Conservation (phyloP, 2,797 vertebrate genomes). For the Oophaga sylvatica region DNA sequence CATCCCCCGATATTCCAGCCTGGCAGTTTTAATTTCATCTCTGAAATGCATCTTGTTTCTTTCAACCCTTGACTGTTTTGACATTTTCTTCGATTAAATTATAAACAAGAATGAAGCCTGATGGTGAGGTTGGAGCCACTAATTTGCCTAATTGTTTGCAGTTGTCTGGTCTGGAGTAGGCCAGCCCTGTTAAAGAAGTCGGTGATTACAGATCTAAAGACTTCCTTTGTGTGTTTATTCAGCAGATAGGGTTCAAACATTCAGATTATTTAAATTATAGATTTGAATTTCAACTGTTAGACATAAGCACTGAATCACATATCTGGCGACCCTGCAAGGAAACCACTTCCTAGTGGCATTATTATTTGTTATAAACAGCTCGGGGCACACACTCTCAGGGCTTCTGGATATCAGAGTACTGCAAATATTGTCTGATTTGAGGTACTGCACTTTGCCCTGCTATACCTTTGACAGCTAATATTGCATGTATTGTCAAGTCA, state of each 20-base stretch:
- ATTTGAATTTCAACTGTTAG: constrained; percentile 88
- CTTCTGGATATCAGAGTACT: constrained; percentile 47
- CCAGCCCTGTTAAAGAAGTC: constrained; percentile 84
- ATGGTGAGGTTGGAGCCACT: constrained; percentile 99
- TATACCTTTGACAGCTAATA: constrained; percentile 25
- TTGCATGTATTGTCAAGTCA: background rate
- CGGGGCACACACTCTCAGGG: constrained; percentile 71
- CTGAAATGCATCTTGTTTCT: constrained; percentile 99
- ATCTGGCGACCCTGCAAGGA: constrained; percentile 83
- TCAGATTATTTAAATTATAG: constrained; percentile 94
- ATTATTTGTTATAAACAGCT: constrained; percentile 83
- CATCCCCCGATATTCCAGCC: constrained; percentile 99
- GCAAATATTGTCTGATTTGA: constrained; percentile 40
- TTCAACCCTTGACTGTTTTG: constrained; percentile 99
- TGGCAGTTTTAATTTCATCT: constrained; percentile 99
- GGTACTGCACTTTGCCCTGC: background rate
- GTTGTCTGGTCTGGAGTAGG: constrained; percentile 98
- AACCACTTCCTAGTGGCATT: constrained; percentile 81
- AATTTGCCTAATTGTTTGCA: constrained; percentile 99
- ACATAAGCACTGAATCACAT: constrained; percentile 86
- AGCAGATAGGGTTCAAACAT: constrained; percentile 94
- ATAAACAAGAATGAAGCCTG: constrained; percentile 99
- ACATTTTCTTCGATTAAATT: constrained; percentile 99
- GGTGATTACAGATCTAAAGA: constrained; percentile 93
- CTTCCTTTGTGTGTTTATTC: constrained; percentile 92